These are phyloP conservation scores for Motacilla alba DNA, from an alignment of 2,113 vertebrate genomes.

Conservation along the genomic window DNA sequence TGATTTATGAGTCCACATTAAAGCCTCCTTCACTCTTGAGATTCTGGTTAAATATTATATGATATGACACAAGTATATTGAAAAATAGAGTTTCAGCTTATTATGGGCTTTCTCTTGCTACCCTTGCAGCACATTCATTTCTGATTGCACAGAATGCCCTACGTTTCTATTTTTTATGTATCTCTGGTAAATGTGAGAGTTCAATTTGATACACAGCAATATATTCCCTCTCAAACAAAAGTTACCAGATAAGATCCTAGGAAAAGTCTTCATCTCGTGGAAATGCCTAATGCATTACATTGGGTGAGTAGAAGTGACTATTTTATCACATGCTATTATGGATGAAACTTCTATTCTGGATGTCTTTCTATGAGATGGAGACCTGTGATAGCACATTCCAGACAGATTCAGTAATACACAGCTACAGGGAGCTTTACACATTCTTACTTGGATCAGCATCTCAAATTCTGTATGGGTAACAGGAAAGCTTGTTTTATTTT, in stretches of 20 bases:
- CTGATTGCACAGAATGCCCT: background rate
- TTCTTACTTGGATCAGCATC: background rate
- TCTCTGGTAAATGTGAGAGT: constrained; percentile 6
- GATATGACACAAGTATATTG: constrained; percentile 51
- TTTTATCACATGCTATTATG: background rate
- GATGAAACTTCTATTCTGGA: background rate
- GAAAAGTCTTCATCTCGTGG: constrained; percentile 16
- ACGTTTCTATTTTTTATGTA: constrained; percentile 6
- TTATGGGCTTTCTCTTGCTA: background rate
- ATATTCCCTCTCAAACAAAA: constrained; percentile 42
- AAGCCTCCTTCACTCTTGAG: constrained; percentile 38
- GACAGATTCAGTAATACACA: background rate
- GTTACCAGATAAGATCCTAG: background rate
- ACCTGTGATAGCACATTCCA: background rate
- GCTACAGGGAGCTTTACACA: background rate
- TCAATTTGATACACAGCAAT: constrained; percentile 10
- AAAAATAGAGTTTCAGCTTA: constrained; percentile 43
- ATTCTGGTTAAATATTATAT: constrained; percentile 56
- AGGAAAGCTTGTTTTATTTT: background rate
- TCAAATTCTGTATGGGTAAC: background rate
- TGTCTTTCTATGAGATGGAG: background rate
- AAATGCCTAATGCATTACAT: background rate
- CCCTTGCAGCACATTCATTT: background rate
- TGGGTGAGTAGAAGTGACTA: background rate
- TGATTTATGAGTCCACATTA: constrained; percentile 50